Evolutionary conservation across 2,888 invertebrate genomes (phyloP).

Genomic region (Erynnis tages): DNA sequence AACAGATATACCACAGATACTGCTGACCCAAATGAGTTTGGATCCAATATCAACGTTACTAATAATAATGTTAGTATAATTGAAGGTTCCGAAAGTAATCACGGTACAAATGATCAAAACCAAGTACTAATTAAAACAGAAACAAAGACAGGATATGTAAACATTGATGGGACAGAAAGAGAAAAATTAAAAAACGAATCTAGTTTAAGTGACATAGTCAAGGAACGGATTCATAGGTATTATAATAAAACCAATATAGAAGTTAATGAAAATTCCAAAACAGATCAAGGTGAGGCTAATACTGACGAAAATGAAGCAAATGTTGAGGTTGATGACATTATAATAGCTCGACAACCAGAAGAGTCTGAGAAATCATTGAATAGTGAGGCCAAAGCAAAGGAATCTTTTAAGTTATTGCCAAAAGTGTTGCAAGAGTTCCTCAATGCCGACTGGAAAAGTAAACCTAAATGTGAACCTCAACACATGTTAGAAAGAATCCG

Average conservation of each 20-base stretch:
- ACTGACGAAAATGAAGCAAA: slow-evolving; percentile 31
- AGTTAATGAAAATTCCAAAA: slow-evolving; percentile 30
- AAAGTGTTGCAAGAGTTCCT: slow-evolving; percentile 82
- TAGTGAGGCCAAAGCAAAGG: slow-evolving; percentile 58
- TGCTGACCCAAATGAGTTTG: slow-evolving; percentile 2
- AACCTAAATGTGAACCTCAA: slow-evolving; percentile 86
- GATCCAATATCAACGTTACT: slow-evolving; percentile 3
- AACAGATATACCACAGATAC: slow-evolving; percentile 42
- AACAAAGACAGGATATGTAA: slow-evolving; percentile 69
- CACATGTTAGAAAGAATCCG: slow-evolving; percentile 86
- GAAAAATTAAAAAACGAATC: slow-evolving; percentile 62
- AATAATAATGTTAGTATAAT: slow-evolving; percentile 17
- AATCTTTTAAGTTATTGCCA: slow-evolving; percentile 71
- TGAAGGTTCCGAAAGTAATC: slow-evolving; percentile 28
- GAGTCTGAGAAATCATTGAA: slow-evolving; percentile 47
- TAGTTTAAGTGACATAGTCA: slow-evolving; percentile 55
- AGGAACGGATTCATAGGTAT: slow-evolving; percentile 57
- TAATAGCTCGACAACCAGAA: slow-evolving; percentile 48
- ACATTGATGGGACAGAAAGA: slow-evolving; percentile 71
- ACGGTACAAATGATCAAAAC: slow-evolving; percentile 44
- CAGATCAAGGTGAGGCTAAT: slow-evolving; percentile 31
- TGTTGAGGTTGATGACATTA: slow-evolving; percentile 69
- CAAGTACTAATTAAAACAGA: slow-evolving; percentile 70
- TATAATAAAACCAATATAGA: slow-evolving; percentile 48
- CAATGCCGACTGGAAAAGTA: slow-evolving; percentile 72